phyloP scores from a whole-genome alignment of 1,140 invertebrate genomes.

The Apis florea region DNA sequence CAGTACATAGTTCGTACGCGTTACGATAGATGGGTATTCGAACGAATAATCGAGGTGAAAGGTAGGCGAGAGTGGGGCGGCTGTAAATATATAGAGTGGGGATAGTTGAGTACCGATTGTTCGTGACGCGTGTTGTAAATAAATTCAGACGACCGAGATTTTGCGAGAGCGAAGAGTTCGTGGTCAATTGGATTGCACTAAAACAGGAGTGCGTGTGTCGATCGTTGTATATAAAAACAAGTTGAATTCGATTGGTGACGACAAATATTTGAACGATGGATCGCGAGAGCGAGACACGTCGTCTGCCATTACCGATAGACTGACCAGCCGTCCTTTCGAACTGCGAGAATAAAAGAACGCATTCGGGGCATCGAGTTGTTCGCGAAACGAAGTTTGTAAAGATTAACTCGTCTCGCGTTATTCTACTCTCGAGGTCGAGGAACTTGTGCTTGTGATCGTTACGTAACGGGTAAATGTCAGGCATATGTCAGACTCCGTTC shows the following conservation, averaged over 20 bases:
- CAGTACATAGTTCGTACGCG: constrained; percentile 23
- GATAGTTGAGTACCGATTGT: constrained; percentile 1
- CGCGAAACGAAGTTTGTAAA: background rate
- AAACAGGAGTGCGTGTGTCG: too few relatives aligned
- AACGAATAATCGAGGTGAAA: background rate
- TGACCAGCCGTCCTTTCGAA: constrained; percentile 64
- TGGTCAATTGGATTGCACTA: too few relatives aligned
- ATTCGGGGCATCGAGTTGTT: constrained; percentile 25
- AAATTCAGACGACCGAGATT: constrained; percentile 33
- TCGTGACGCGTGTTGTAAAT: constrained; percentile 31
- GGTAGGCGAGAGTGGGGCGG: too few relatives aligned
- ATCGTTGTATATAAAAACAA: background rate
- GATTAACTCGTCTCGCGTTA: background rate
- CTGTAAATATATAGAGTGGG: constrained; percentile 20
- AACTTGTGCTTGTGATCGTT: background rate
- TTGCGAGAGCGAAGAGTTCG: background rate
- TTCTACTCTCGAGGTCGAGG: background rate
- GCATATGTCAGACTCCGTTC: constrained; percentile 23
- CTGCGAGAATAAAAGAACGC: background rate
- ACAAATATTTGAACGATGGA: background rate
- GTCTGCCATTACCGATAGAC: constrained; percentile 66
- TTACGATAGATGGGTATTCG: constrained; percentile 4
- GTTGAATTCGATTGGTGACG: constrained; percentile 9
- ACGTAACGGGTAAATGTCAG: constrained; percentile 24
- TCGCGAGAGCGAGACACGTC: constrained; percentile 17